These are phyloP conservation scores for Scaptomyza reducta DNA, from an alignment of 2,888 invertebrate genomes.

Conservation along the genomic window DNA sequence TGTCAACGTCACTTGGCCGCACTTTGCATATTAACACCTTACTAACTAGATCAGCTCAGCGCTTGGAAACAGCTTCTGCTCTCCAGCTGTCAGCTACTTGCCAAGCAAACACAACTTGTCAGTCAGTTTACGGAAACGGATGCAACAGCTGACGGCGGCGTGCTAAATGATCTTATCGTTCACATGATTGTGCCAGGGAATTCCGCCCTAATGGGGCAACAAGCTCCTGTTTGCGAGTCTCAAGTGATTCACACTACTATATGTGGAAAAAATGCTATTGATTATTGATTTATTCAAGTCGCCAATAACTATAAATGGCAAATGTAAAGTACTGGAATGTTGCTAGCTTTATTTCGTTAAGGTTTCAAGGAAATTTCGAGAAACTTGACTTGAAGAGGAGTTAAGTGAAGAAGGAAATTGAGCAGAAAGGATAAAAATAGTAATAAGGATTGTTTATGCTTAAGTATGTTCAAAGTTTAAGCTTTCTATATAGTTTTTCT, in stretches of 20 bases:
- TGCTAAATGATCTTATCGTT: constrained; percentile 61
- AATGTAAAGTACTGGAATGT: constrained; percentile 32
- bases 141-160: constrained; percentile 45
- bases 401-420: no score
- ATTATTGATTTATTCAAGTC: constrained; percentile 40
- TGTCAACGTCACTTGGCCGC: constrained; percentile 49
- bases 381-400: not conserved
- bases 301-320: constrained; percentile 38
- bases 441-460: no score
- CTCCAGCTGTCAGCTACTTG: not conserved
- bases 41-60: constrained; percentile 57
- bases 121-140: constrained; percentile 67
- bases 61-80: not conserved
- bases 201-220: constrained; percentile 52
- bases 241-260: constrained; percentile 38
- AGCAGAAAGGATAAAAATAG: no score
- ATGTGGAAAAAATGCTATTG: not conserved
- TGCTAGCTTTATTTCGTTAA: not conserved
- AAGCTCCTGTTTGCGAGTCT: constrained; percentile 58
- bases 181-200: constrained; percentile 71
- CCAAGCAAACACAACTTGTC: constrained; percentile 6
- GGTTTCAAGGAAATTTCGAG: no score
- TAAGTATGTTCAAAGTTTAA: no score
- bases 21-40: constrained; percentile 69
- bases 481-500: no score